Percentiles rank a stretch among this genome's conserved stretches.
Conservation (phyloP, 2,888 invertebrate species). For the Eilema griseolum region DNA sequence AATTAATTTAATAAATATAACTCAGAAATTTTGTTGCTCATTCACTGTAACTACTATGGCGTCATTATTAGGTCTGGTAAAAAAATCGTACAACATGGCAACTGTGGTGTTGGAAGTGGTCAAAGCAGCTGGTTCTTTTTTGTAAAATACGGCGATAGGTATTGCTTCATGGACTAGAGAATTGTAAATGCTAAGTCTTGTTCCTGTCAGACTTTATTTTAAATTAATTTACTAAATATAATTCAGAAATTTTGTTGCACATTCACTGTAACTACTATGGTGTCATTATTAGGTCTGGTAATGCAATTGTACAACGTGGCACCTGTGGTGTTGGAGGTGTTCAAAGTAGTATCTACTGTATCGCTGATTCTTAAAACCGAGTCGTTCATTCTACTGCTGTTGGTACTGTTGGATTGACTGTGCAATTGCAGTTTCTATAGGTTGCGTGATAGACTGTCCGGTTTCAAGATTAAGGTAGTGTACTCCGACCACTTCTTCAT, state of each 20-base stretch:
- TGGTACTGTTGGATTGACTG: conserved; percentile 42
- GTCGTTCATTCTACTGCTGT: conserved; percentile 8
- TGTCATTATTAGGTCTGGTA: conserved; percentile 19
- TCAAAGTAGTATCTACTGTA: background rate
- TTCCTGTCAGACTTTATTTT: too few relatives aligned
- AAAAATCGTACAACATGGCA: conserved; percentile 33
- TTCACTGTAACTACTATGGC: conserved; percentile 48
- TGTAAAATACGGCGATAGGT: too few relatives aligned
- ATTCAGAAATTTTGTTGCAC: conserved; percentile 60
- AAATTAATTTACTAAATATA: conserved; percentile 30
- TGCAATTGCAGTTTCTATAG: conserved; percentile 73
- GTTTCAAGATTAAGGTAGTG: conserved; percentile 73
- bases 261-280: conserved; percentile 47
- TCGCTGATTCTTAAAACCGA: background rate
- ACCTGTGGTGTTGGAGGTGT: conserved; percentile 21
- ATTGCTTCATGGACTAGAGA: too few relatives aligned
- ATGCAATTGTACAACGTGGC: conserved; percentile 34
- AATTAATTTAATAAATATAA: conserved; percentile 38
- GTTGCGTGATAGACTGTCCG: conserved; percentile 77
- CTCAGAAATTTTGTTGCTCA: conserved; percentile 59
- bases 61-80: conserved; percentile 18
- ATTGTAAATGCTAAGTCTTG: too few relatives aligned
- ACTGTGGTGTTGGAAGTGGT: conserved; percentile 20
- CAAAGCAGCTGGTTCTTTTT: too few relatives aligned
- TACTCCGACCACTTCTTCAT: conserved; percentile 82